Evolutionary conservation across 2,113 vertebrate species (phyloP).

Genomic region (Cyprinus carpio): DNA sequence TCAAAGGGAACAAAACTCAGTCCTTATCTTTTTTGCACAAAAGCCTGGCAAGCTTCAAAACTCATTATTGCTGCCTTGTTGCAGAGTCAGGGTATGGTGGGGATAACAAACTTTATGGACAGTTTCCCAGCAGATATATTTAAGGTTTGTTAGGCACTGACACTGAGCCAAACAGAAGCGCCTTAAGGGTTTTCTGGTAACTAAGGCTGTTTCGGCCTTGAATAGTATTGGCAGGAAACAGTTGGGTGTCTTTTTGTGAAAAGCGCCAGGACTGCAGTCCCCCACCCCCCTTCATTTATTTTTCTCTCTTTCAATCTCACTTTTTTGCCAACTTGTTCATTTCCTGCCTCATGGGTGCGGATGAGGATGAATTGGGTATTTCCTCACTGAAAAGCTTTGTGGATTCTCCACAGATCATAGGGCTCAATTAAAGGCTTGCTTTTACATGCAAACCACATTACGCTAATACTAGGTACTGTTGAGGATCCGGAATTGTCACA

Average conservation of each 20-base stretch:
- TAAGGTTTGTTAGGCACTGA: constrained; percentile 35
- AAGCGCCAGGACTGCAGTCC: constrained; percentile 29
- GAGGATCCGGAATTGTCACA: not conserved
- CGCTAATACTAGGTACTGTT: constrained; percentile 1
- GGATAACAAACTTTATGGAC: constrained; percentile 40
- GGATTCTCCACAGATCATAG: constrained; percentile 2
- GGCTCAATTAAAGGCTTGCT: not conserved
- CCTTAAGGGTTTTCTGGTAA: constrained; percentile 40
- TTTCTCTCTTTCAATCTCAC: not conserved
- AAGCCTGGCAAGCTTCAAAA: constrained; percentile 46
- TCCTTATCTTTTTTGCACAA: constrained; percentile 47
- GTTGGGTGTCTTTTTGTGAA: constrained; percentile 14
- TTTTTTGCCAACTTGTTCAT: constrained; percentile 16
- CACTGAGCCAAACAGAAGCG: constrained; percentile 26
- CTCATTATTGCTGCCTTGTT: constrained; percentile 49
- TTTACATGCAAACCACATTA: constrained; percentile 1
- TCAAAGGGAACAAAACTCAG: constrained; percentile 51
- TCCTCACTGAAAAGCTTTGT: constrained; percentile 20
- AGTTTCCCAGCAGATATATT: constrained; percentile 42
- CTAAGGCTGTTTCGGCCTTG: constrained; percentile 24
- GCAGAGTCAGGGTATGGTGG: constrained; percentile 10
- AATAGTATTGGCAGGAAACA: constrained; percentile 27
- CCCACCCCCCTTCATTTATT: not conserved
- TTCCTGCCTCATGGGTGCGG: constrained; percentile 6
- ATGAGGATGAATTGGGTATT: constrained; percentile 11